Conservation (phyloP, 2,888 invertebrate genomes). For the Cheilosia soror region DNA sequence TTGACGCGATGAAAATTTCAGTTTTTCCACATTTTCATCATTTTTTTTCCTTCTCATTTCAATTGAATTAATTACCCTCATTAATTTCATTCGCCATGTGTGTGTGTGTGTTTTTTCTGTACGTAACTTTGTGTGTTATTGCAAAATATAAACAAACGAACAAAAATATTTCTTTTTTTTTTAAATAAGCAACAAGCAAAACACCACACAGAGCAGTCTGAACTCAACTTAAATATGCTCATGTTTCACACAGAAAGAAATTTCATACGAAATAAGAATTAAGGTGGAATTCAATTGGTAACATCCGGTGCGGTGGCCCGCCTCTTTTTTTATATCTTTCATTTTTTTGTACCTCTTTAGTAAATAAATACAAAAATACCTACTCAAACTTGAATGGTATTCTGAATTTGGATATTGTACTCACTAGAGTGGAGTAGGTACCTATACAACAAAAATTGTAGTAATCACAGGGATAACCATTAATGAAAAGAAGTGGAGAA, state of each 20-base stretch:
- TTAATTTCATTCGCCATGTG: conserved; percentile 59
- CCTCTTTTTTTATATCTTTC: conserved; percentile 50
- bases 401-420: conserved; percentile 48
- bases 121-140: conserved; percentile 2
- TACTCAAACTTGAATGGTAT: conserved; percentile 37
- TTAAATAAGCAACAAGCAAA: conserved; percentile 30
- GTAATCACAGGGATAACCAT: conserved; percentile 56
- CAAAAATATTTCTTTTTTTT: not conserved
- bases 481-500: conserved; percentile 48
- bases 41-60: conserved; percentile 48
- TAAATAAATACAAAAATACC: conserved; percentile 21
- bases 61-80: conserved; percentile 71
- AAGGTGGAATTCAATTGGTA: conserved; percentile 75
- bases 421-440: conserved; percentile 24
- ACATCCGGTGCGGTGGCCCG: conserved; percentile 69
- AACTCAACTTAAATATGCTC: not conserved
- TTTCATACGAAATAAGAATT: conserved; percentile 67
- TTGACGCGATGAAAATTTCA: conserved; percentile 21
- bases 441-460: conserved; percentile 53
- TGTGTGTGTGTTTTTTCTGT: not conserved
- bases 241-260: conserved; percentile 56
- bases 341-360: conserved; percentile 51
- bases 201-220: not conserved
- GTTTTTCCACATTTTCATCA: not conserved
- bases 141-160: conserved; percentile 46